Evolutionary conservation across 53 echinoderm and acorn worm genomes (phyloP).

Genomic region (Zoroaster sp.): DNA sequence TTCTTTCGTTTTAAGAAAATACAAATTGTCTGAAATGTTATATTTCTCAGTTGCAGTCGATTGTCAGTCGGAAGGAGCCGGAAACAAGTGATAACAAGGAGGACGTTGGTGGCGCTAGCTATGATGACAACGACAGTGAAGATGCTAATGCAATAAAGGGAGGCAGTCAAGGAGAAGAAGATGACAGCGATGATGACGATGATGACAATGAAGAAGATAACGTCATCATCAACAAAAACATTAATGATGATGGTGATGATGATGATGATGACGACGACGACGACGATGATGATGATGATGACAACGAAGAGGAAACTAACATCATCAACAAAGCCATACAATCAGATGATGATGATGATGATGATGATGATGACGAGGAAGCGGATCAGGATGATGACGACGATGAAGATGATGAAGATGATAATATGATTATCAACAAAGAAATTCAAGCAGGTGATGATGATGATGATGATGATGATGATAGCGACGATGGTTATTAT

Average conservation of each 20-base stretch:
- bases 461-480: not conserved
- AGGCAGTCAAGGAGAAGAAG: not conserved
- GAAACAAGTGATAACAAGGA: not conserved
- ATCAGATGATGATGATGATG: not conserved
- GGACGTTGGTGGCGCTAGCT: not conserved
- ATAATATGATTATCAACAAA: not conserved
- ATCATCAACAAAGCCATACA: not conserved
- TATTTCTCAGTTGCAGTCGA: conserved; percentile 42
- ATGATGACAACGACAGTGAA: not conserved
- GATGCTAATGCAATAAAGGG: not conserved
- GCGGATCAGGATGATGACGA: not conserved
- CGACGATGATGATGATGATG: not conserved
- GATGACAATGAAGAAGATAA: not conserved
- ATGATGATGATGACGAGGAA: not conserved
- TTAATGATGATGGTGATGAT: not conserved
- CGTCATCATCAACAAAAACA: not conserved
- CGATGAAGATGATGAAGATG: conserved; percentile 22
- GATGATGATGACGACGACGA: not conserved
- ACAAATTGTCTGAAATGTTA: too few species aligned
- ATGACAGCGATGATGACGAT: conserved; percentile 21
- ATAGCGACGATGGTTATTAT: not conserved
- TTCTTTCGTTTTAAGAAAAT: too few species aligned
- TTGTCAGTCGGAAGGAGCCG: not conserved
- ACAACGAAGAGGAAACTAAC: not conserved
- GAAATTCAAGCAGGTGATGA: not conserved